Conservation (phyloP, 2,113 vertebrate species). For the Oreamnos americanus region DNA sequence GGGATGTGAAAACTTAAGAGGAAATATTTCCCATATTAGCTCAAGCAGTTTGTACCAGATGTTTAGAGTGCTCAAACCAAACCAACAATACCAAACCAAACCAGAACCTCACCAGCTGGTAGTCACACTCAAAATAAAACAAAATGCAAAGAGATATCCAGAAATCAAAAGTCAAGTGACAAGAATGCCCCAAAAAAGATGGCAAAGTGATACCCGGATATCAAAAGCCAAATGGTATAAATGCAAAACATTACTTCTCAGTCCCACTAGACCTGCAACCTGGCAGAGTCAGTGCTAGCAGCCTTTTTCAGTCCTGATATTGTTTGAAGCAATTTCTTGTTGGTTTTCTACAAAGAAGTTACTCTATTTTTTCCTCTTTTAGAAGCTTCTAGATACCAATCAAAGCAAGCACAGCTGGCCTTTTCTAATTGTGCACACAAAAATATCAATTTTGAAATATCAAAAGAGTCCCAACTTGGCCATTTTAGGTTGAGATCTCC, state of each 20-base stretch:
- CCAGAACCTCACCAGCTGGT: not conserved
- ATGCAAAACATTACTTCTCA: not conserved
- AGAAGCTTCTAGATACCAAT: not conserved
- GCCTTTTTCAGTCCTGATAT: not conserved
- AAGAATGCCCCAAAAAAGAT: too few species aligned
- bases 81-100: not conserved
- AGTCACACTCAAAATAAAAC: not conserved
- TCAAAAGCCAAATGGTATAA: not conserved
- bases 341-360: not conserved
- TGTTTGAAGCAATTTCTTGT: not conserved
- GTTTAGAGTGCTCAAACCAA: not conserved
- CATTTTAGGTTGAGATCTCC: not conserved
- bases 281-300: not conserved
- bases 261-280: not conserved
- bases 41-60: not conserved
- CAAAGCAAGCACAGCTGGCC: not conserved
- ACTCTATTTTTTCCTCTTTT: not conserved
- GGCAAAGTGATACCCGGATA: too few species aligned
- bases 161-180: not conserved
- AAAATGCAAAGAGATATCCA: not conserved
- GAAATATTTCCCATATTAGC: not conserved
- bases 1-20: not conserved
- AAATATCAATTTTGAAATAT: not conserved
- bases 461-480: not conserved
- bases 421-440: not conserved